phyloP scores from a whole-genome alignment of 2,797 vertebrate species.

The Phalanger gymnotis region DNA sequence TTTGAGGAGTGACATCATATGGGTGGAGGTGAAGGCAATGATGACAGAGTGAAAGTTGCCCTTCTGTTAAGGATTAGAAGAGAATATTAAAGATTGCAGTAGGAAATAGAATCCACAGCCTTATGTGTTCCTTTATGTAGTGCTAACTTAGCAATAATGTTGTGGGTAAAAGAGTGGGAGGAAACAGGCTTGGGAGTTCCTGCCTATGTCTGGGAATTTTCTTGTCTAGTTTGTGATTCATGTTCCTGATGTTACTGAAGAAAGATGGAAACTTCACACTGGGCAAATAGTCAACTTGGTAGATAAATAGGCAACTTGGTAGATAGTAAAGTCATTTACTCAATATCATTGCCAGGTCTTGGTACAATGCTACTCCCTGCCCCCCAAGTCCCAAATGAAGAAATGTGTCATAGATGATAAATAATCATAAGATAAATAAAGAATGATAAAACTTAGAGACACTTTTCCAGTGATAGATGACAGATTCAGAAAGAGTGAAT shows the following conservation, averaged over 20 bases:
- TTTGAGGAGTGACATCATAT: rapidly evolving
- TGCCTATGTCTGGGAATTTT: neutral
- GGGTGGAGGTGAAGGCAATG: neutral
- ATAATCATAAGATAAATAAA: no score
- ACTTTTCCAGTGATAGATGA: neutral
- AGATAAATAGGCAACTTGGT: neutral
- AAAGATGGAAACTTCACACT: neutral
- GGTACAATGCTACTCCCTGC: neutral
- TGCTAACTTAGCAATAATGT: neutral
- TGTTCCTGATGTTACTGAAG: neutral
- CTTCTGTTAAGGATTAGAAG: neutral
- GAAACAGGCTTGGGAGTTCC: neutral
- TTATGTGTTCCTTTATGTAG: neutral
- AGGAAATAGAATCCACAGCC: neutral
- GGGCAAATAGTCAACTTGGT: neutral
- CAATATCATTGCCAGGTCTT: neutral
- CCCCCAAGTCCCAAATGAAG: neutral
- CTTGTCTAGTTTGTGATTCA: neutral
- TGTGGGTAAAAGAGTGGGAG: slow-evolving; percentile 1
- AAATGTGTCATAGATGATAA: neutral
- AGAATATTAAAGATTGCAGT: neutral
- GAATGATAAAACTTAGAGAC: neutral
- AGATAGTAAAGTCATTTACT: neutral
- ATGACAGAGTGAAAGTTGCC: neutral
- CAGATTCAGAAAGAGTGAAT: neutral